A percentile compares a stretch with the other conserved stretches of the same genome.
These are phyloP conservation scores for Ariopsis seemanni DNA, from an alignment of 2,113 vertebrate genomes.

Conservation along the genomic window DNA sequence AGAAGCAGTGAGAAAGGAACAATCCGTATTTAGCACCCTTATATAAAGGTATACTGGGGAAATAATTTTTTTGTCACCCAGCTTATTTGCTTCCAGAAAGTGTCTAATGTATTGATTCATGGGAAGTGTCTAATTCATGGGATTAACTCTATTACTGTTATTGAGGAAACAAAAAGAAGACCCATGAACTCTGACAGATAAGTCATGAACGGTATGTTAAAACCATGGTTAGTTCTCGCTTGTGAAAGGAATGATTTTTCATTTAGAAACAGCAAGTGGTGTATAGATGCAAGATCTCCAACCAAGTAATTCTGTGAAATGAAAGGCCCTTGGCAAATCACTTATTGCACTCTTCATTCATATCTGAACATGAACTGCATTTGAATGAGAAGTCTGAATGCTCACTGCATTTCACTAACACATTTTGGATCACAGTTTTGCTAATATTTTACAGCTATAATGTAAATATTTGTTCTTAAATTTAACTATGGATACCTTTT, in stretches of 20 bases:
- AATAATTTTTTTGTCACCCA: not conserved
- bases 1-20: conserved; percentile 24
- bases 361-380: conserved; percentile 24
- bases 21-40: not conserved
- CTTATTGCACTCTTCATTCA: conserved; percentile 24
- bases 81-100: not conserved
- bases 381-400: conserved; percentile 7
- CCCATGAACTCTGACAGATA: not conserved
- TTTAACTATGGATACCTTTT: not conserved
- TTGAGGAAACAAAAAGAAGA: not conserved
- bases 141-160: not conserved
- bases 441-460: not conserved
- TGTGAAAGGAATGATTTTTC: conserved; percentile 24
- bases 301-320: conserved; percentile 22
- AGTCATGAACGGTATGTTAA: not conserved
- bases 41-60: not conserved
- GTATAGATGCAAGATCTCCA: conserved; percentile 13
- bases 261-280: conserved; percentile 22
- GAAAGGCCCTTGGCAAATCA: conserved; percentile 23
- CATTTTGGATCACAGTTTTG: not conserved
- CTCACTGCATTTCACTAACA: not conserved
- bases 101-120: no score
- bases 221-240: conserved; percentile 22
- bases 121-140: conserved; percentile 4
- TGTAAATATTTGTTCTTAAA: conserved; percentile 2